A percentile compares a stretch with the other conserved stretches of the same genome.
Conservation (phyloP, 53 echinoderm and acorn worm species). For the Hippasteria phrygiana region DNA sequence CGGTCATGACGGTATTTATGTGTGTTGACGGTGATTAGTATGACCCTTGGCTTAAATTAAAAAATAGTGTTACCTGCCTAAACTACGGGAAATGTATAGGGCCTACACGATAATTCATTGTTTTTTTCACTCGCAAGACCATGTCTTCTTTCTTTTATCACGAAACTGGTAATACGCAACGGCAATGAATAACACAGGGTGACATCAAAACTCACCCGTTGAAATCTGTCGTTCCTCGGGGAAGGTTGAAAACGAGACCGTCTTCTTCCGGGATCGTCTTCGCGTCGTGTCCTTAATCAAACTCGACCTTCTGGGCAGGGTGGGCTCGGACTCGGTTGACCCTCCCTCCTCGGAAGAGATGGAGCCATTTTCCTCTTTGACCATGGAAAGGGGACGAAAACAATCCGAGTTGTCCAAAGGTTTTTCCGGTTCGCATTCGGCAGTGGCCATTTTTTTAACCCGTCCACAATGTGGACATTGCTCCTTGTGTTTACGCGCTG, state of each 20-base stretch:
- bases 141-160: too few species aligned
- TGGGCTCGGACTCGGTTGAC: conserved; percentile 47
- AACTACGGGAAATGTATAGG: too few species aligned
- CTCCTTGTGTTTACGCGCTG: neutral
- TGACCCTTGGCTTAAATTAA: too few species aligned
- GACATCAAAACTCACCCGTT: conserved; percentile 70
- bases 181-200: neutral
- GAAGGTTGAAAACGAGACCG: conserved; percentile 94
- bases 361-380: conserved; percentile 66
- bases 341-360: conserved; percentile 64
- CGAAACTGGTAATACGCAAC: conserved; percentile 4
- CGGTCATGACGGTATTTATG: too few species aligned
- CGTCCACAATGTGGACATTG: neutral
- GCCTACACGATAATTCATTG: too few species aligned
- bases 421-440: conserved; percentile 31
- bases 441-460: conserved; percentile 44
- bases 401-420: conserved; percentile 45
- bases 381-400: conserved; percentile 16
- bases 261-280: conserved; percentile 84
- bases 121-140: too few species aligned
- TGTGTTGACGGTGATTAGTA: too few species aligned
- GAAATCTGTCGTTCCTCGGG: conserved; percentile 93
- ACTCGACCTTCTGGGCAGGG: conserved; percentile 86
- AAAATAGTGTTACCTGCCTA: too few species aligned
- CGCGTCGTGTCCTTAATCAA: conserved; percentile 83